A percentile compares a stretch with the other conserved stretches of the same genome.
These are phyloP conservation scores for Slavum lentiscoides DNA, from an alignment of 2,888 invertebrate species.

Conservation along the genomic window DNA sequence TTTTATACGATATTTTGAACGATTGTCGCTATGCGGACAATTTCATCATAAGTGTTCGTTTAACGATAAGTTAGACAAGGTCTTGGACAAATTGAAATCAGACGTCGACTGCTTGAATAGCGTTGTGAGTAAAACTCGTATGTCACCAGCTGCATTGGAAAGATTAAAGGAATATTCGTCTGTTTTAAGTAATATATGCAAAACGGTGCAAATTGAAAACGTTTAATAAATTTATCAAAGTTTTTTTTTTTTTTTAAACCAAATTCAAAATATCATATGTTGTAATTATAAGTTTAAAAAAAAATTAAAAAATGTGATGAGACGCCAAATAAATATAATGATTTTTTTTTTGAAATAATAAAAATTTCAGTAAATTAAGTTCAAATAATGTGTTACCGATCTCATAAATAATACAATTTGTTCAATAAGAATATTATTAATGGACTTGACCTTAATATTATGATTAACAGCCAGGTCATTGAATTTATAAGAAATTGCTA, in stretches of 20 bases:
- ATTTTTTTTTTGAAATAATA: too few relatives aligned
- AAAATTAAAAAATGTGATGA: too few relatives aligned
- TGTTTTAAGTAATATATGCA: conserved; percentile 30
- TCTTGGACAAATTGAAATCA: conserved; percentile 27
- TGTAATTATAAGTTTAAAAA: too few relatives aligned
- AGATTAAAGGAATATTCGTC: conserved; percentile 26
- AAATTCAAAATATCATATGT: too few relatives aligned
- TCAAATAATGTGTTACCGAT: too few relatives aligned
- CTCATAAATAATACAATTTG: too few relatives aligned
- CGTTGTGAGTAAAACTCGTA: conserved; percentile 1
- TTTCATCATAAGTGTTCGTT: conserved; percentile 30
- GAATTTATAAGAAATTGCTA: too few relatives aligned
- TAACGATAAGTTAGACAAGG: background rate
- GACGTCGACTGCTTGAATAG: conserved; percentile 25
- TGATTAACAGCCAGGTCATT: too few relatives aligned
- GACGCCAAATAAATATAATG: too few relatives aligned
- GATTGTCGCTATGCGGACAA: background rate
- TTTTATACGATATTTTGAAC: background rate
- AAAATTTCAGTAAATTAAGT: too few relatives aligned
- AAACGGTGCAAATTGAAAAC: background rate
- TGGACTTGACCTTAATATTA: too few relatives aligned
- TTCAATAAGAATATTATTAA: too few relatives aligned
- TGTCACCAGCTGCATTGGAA: background rate
- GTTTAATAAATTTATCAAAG: background rate
- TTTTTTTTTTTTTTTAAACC: background rate